Base-by-base conservation (phyloP, 2,797 vertebrate species). In the Sebastes nivosus region DNA sequence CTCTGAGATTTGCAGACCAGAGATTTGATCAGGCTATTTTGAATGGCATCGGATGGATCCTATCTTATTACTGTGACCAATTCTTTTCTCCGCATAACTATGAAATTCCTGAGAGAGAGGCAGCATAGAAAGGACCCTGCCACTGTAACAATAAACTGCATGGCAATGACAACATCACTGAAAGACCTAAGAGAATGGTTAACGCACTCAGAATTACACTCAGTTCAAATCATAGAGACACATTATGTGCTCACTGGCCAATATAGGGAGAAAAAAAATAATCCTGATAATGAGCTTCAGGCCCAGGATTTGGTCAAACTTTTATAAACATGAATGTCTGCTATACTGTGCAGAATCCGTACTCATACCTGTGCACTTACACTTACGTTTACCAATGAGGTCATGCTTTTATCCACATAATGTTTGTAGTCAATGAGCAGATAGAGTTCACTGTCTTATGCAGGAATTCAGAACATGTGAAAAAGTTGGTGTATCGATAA, bases 11-110 rank as follows among this genome's bases (percentile, higher is more conserved):
- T 79, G 76, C 81, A 84, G 74, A 86, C 67, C 82, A 77, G 58
- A 85, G 83, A 87, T 92, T 88, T 88, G 81, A 92, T 92, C 83
- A 76, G 86, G 83, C 77, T 88, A 68, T 93, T 93, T 92, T 87
- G 76, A 90, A 90, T 89, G 84, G 84, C 75, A 82, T 82, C 12
- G 32, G 55, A 80, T 59, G 82, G 73, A 81, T 91, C 85, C 80
- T 83, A 61, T 93, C 75, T 84, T 90, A 87, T 88, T 92, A 80
- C 90, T 77, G 61, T 93, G 84, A 89, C 82, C 81, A 81, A 77
- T 89, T 89, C 55, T 65, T 72, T 81, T 81, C 73, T 84, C 80
- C 27, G 24, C 80, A 81, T 78, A 86, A 83, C 75, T 81, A 82
- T 72, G 12, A 85, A 87, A 92, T 90, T 91, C 87, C 75, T 30